Base-by-base conservation (phyloP, 53 echinoderm and acorn worm species). In the Hippasteria phrygiana region DNA sequence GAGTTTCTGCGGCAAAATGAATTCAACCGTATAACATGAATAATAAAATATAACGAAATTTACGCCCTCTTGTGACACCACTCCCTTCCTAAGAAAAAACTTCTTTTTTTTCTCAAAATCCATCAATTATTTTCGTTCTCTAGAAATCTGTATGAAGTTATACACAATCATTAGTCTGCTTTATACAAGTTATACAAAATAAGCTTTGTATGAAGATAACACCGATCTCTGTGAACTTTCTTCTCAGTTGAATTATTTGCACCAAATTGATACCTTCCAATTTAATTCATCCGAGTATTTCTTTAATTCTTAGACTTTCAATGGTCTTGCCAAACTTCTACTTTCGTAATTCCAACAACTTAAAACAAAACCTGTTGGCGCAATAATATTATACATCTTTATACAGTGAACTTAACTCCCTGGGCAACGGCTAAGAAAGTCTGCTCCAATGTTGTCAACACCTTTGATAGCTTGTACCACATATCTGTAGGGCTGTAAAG, bases 341-440 rank as follows among this genome's bases (percentile, higher is more conserved):
- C 20, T 18, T 18, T 10, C 11, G 22, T 56, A 12, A 56, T 18
- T 56, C 22, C 17, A 56, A 7, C 17, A 7, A 12, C 17, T 12
- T n/a, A 18, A 4, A 56, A 10, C 56, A 12, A 4, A 16, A 56
- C 22, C 17, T 47, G 47, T 18, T 56, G 46, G 11, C 11, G 11
- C 46, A 45, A 45, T 45, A 45, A 45, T 45, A 45, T 27, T 24
- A 31, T 64, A 29, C n/a, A 64, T 64, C 64, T 64, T 64, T 27
- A 64, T 20, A 14, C n/a, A 34, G 38, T 71, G 39, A 39, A 43
- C 76, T 50, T 24, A 75, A 50, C 50, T 34, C 12, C 16, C 34
- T 32, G 76, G 76, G 82, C 91, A 91, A 38, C 91, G 54, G 43
- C 91, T 91, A 12, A 87, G 55, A 39, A 43, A 91, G 46, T 91